These are phyloP conservation scores for Podarcis muralis DNA, from an alignment of 2,113 vertebrate species.

Conservation along the genomic window DNA sequence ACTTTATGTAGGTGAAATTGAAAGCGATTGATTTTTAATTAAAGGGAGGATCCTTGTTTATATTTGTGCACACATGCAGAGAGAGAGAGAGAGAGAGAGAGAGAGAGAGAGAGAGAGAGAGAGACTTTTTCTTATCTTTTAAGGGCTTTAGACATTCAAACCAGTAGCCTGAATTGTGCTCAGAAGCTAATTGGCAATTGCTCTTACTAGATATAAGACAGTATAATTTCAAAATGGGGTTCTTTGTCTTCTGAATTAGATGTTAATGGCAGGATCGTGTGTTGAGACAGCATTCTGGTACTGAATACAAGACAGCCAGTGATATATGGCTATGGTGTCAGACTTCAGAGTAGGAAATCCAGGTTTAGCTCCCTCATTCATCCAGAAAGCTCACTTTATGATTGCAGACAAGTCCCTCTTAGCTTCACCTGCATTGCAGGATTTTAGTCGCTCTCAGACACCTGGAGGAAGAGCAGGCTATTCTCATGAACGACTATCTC, in stretches of 20 bases:
- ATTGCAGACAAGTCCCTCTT: not conserved
- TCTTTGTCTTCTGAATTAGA: not conserved
- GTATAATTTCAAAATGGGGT: not conserved
- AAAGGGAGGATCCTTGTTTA: too few relatives aligned
- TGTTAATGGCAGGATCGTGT: not conserved
- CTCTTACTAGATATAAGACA: not conserved
- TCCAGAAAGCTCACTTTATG: not conserved
- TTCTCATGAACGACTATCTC: not conserved
- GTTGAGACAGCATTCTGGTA: not conserved
- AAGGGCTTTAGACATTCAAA: not conserved
- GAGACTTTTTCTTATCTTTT: not conserved
- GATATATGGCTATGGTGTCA: not conserved
- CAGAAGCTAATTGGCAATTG: not conserved
- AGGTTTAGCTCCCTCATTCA: not conserved
- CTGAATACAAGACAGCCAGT: not conserved
- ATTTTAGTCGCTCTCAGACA: not conserved
- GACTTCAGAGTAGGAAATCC: not conserved
- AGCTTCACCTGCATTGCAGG: not conserved
- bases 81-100: too few relatives aligned
- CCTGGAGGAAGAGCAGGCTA: not conserved
- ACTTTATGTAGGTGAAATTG: not conserved
- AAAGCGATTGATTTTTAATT: not conserved
- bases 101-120: too few relatives aligned
- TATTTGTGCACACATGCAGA: too few relatives aligned
- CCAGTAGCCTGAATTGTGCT: not conserved